Conservation (phyloP, 2,113 vertebrate genomes). For the Myotis yumanensis region DNA sequence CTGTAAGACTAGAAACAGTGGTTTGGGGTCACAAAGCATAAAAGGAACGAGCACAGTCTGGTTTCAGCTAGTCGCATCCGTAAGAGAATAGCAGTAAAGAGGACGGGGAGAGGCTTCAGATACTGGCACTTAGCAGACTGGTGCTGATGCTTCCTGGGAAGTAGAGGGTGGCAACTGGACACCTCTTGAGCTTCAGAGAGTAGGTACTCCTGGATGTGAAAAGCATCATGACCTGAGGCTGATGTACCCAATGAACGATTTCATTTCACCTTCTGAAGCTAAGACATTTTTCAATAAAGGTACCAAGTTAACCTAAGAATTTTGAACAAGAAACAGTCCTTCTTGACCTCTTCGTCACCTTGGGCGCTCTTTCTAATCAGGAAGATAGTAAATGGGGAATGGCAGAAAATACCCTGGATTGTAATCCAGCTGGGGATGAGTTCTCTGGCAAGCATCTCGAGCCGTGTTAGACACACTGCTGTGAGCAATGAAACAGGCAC, state of each 20-base stretch:
- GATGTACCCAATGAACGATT: not conserved
- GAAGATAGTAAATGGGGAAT: not conserved
- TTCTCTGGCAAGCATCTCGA: not conserved
- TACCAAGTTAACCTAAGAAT: not conserved
- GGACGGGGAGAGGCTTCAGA: not conserved
- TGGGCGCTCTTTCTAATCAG: not conserved
- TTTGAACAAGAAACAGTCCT: not conserved
- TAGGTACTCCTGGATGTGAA: not conserved
- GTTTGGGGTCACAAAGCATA: not conserved
- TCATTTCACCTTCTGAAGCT: not conserved
- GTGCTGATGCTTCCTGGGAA: not conserved
- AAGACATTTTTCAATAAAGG: slow-evolving; percentile 22
- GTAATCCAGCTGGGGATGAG: not conserved
- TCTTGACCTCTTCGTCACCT: not conserved
- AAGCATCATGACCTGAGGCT: not conserved
- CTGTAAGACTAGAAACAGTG: not conserved
- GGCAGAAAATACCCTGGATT: not conserved
- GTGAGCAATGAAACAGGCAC: not conserved
- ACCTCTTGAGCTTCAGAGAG: not conserved
- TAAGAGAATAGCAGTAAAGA: not conserved
- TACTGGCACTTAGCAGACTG: not conserved
- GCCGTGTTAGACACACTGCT: not conserved
- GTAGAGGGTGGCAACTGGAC: not conserved
- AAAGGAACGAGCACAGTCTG: not conserved
- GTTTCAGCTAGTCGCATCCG: not conserved